phyloP scores from a whole-genome alignment of 64 coral and sea anemone genomes.

The Platygyra sinensis region DNA sequence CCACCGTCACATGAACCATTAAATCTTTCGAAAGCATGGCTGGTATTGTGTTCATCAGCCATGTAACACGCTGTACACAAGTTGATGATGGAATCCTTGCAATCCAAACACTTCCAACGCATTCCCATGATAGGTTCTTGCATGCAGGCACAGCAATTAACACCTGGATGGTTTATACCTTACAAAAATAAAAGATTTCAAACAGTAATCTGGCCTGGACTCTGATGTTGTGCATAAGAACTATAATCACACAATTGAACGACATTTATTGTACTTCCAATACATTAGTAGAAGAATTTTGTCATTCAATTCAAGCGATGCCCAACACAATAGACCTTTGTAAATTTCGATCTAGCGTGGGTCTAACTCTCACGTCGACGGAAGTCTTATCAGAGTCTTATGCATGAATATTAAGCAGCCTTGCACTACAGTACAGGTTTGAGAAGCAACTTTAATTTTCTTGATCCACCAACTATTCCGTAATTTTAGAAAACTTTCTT shows the following conservation, averaged over 20 bases:
- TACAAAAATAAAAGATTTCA: background rate
- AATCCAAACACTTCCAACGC: slow-evolving; percentile 47
- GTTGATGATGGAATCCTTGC: background rate
- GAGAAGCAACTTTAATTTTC: no score
- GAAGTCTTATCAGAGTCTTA: no score
- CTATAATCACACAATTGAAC: background rate
- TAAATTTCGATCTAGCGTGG: no score
- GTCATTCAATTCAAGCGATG: no score
- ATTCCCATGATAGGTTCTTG: slow-evolving; percentile 38
- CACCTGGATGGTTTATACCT: slow-evolving; percentile 1
- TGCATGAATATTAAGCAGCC: no score
- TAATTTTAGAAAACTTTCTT: no score
- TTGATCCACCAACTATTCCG: no score
- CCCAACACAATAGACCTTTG: no score
- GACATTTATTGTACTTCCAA: no score
- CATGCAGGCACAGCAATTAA: slow-evolving; percentile 23
- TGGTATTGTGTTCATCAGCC: slow-evolving; percentile 28
- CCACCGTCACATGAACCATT: background rate
- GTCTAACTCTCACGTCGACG: no score
- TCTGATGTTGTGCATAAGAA: background rate
- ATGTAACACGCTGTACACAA: slow-evolving; percentile 67
- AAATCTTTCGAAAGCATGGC: slow-evolving; percentile 33
- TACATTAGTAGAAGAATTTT: no score
- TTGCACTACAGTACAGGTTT: no score
- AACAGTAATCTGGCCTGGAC: background rate